Conservation (phyloP, 2,888 invertebrate species). For the Nasonia oneida region DNA sequence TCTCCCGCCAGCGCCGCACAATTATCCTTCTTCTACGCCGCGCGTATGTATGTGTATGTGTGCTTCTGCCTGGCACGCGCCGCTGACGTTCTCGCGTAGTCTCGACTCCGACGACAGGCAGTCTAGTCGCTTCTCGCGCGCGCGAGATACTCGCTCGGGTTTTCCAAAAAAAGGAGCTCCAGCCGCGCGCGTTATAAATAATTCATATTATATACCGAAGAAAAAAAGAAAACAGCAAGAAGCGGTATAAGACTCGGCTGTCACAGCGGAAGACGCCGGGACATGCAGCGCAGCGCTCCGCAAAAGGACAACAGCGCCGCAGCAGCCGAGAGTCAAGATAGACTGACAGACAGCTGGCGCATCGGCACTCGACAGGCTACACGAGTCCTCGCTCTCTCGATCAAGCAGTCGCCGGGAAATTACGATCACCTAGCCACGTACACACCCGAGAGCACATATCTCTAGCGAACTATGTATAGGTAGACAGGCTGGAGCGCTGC, state of each 20-base stretch:
- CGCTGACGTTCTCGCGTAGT: conserved; percentile 19
- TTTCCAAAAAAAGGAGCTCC: background rate
- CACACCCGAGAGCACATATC: background rate
- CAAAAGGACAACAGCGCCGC: background rate
- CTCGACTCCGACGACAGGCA: background rate
- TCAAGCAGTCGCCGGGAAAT: conserved; percentile 64
- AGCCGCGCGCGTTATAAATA: background rate
- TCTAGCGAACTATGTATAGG: background rate
- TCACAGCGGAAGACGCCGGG: background rate
- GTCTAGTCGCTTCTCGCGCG: background rate
- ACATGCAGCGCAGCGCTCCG: background rate
- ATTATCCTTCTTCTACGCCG: conserved; percentile 33
- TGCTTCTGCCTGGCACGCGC: conserved; percentile 1
- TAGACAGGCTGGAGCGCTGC: background rate
- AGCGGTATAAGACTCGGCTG: background rate
- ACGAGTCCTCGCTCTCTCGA: conserved; percentile 46
- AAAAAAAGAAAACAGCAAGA: background rate
- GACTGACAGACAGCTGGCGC: background rate
- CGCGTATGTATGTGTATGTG: background rate
- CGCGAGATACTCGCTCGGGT: background rate
- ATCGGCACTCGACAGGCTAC: conserved; percentile 44
- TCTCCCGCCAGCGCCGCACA: conserved; percentile 24
- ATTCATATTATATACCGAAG: background rate
- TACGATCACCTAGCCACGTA: conserved; percentile 58
- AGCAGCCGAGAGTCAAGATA: conserved; percentile 17